These are phyloP conservation scores for Thera britannica DNA, from an alignment of 2,888 invertebrate species.

Conservation along the genomic window DNA sequence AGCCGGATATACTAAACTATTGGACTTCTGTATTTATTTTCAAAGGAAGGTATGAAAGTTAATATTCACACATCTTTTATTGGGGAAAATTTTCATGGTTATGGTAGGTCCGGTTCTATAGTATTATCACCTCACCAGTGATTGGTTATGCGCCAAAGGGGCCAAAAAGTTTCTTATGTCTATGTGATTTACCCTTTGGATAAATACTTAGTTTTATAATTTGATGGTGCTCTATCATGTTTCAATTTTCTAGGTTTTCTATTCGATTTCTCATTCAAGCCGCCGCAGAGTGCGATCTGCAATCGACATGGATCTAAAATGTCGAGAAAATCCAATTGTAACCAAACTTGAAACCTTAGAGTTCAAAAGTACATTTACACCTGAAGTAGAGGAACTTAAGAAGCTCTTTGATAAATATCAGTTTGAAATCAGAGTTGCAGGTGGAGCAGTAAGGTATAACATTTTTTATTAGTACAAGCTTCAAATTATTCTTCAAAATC, in stretches of 20 bases:
- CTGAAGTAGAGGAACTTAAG: slow-evolving; percentile 89
- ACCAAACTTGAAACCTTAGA: slow-evolving; percentile 89
- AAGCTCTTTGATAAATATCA: slow-evolving; percentile 91
- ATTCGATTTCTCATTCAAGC: slow-evolving; percentile 38
- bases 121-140: no score
- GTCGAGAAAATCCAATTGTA: slow-evolving; percentile 86
- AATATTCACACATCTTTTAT: no score
- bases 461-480: not conserved
- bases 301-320: slow-evolving; percentile 68
- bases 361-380: slow-evolving; percentile 92
- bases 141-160: no score
- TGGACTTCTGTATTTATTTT: slow-evolving; percentile 41
- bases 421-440: slow-evolving; percentile 96
- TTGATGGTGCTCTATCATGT: not conserved
- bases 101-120: no score
- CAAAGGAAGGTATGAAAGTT: slow-evolving; percentile 40
- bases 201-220: not conserved
- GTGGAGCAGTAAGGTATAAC: slow-evolving; percentile 95
- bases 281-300: slow-evolving; percentile 56
- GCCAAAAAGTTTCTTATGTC: no score
- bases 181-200: not conserved
- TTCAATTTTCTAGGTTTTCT: slow-evolving; percentile 45
- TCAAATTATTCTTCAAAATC: no score
- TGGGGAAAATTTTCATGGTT: no score
- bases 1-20: slow-evolving; percentile 37